Evolutionary conservation across 2,797 vertebrate genomes (phyloP), one percentile per base, ranked within the genome.

Genomic region (Nothura maculosa): DNA sequence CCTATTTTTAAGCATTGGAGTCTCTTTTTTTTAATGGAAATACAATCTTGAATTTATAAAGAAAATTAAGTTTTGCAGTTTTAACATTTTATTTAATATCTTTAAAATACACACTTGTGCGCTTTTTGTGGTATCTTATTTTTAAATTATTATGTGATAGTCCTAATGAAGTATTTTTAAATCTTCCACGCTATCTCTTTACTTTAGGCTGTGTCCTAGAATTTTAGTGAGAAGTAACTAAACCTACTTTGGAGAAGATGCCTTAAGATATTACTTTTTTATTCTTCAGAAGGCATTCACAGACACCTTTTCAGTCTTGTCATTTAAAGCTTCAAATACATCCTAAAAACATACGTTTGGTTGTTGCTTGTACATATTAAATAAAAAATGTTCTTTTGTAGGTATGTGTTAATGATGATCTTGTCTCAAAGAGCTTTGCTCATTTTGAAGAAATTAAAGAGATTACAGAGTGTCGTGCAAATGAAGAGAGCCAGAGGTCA

Each of bases 331-430:
- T 48, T 77, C 14, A 45, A 1, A 20, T 58, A 58, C 54, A 48
- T 52, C 60, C 18, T 63, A 5, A 90, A 34, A 1, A 36, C 34
- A 14, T 42, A 5, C 10, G 10, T 91, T 13, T 70, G 25, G 8
- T 61, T 36, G 24, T 5, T 81, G 30, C 6, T 60, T 36, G 8
- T 78, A 84, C n/a, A 36, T 64, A 8, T 6, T 55, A 40, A 43
- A 28, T 4, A 34, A 22, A n/a, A 64, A 87, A 81, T 43, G 3
- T 88, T 79, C 20, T 93, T 75, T 93, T 94, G 12, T 92, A 99
- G 99, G 97, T 99, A 48, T 99, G 99, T 61, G 97, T 99, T 74
- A 99, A 99, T 27, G 99, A 99, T 12, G 99, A 99, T 34, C 97
- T 99, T 54, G 98, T 99, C 64, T 96, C 93, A 32, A 99, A 99